Base-by-base conservation (phyloP, 2,888 invertebrate genomes). In the Drosophila nr. perissopoda region DNA sequence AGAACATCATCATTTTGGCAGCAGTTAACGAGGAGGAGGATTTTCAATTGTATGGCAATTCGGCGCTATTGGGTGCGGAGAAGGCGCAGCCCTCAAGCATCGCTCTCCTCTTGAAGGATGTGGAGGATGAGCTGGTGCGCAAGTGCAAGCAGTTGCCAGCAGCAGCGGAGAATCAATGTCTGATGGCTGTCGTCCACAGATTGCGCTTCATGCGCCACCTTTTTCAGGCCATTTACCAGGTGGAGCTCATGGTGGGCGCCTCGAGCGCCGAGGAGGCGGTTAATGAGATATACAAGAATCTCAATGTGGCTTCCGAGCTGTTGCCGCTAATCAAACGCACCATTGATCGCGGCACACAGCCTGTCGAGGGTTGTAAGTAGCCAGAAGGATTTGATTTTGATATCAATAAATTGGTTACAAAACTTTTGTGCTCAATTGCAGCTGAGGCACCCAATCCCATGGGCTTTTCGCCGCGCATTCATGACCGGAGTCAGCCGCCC, bases 401-500 rank as follows among this genome's bases (percentile, higher is more conserved):
- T 11, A 16, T 4, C 45, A 25, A 45, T 4, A 16, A 7, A 56
- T 34, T 13, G 2, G 10, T 5, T 4, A 36, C 13, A 16, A 0
- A n/a, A 31, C 49, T 34, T 16, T 53, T 27, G 11, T 21, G 16
- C 25, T 42, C 11, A 18, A 7, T 61, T 53, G 11, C 53, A 93
- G 92, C 92, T 59, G 96, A 96, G 84, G 95, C 95, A 73, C 96
- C 96, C 10, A 96, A 96, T 91, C 95, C 96, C n/a, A 96, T 97
- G 95, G 99, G 99, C 1, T 99, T 99, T 93, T 98, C 99, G 91
- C 98, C 99, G 4, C 96, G 98, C 93, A 97, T 99, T 52, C 99
- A 99, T 94, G 99, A 99, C 93, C 95, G 98, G 51, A 94, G 99
- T 58, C 94, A 99, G 64, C 99, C 99, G n/a, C 99, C 99, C 0